Conservation (phyloP, 2,113 vertebrate species). For the Phrynosoma blainvillii region DNA sequence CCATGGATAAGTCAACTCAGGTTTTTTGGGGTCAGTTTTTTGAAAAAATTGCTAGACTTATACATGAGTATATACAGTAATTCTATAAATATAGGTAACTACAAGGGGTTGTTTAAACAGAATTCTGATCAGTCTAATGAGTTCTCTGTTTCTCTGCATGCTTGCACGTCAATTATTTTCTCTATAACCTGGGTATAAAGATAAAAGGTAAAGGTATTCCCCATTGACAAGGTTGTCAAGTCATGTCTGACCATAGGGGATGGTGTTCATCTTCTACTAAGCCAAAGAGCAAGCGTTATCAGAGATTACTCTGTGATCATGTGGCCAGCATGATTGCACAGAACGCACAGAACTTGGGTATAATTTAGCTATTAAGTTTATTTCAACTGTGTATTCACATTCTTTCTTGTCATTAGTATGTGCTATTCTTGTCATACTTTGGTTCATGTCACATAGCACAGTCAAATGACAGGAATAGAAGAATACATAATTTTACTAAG, state of each 20-base stretch:
- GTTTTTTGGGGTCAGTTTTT: too few relatives aligned
- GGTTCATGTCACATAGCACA: neutral
- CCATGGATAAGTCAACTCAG: too few relatives aligned
- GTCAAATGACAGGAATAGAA: neutral
- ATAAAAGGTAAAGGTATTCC: too few relatives aligned
- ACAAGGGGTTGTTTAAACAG: conserved; percentile 36
- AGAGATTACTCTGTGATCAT: too few relatives aligned
- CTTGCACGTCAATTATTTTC: conserved; percentile 34
- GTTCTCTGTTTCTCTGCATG: neutral
- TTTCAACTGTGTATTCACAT: neutral
- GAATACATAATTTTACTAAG: neutral
- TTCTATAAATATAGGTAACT: neutral
- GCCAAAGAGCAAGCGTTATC: too few relatives aligned
- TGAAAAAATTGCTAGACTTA: too few relatives aligned
- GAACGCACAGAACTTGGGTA: neutral
- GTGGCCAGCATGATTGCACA: too few relatives aligned
- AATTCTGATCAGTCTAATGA: conserved; percentile 40
- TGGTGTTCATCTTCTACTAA: too few relatives aligned
- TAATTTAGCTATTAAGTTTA: conserved; percentile 27
- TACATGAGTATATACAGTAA: neutral
- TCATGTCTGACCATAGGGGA: too few relatives aligned
- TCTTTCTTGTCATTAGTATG: neutral
- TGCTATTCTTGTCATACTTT: neutral
- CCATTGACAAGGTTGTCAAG: too few relatives aligned
- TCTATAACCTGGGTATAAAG: neutral